Conservation (phyloP, 2,797 vertebrate species). For the Varecia variegata region DNA sequence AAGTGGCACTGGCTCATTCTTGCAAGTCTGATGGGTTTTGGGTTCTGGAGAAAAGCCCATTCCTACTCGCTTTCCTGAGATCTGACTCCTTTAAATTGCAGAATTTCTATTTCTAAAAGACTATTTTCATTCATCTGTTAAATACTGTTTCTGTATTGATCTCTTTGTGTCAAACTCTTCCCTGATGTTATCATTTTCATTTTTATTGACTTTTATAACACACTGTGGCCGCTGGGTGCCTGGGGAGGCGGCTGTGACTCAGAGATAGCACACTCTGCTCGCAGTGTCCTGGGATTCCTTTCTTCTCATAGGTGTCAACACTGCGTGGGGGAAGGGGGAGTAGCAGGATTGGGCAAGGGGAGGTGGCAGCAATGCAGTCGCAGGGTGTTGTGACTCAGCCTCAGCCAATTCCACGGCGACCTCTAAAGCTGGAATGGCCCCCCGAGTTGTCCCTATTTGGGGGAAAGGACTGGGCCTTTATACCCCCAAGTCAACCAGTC, state of each 20-base stretch:
- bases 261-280: not conserved
- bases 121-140: not conserved
- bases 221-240: not conserved
- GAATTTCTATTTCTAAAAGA: constrained; percentile 25
- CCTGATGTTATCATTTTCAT: not conserved
- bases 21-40: not conserved
- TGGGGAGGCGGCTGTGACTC: not conserved
- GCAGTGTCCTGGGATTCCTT: too few relatives aligned
- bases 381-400: not conserved
- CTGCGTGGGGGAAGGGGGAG: not conserved
- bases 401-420: fast-evolving
- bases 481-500: not conserved
- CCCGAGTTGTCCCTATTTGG: not conserved
- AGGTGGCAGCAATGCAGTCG: not conserved
- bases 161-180: not conserved
- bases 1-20: not conserved
- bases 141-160: not conserved
- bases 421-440: not conserved
- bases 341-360: not conserved
- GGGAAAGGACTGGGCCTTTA: not conserved
- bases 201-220: not conserved
- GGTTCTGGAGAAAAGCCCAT: not conserved
- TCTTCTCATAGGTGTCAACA: not conserved
- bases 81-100: not conserved
- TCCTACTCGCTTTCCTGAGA: not conserved